These are phyloP conservation scores for Sacculina carcini DNA, from an alignment of 2,888 invertebrate genomes.

Conservation along the genomic window DNA sequence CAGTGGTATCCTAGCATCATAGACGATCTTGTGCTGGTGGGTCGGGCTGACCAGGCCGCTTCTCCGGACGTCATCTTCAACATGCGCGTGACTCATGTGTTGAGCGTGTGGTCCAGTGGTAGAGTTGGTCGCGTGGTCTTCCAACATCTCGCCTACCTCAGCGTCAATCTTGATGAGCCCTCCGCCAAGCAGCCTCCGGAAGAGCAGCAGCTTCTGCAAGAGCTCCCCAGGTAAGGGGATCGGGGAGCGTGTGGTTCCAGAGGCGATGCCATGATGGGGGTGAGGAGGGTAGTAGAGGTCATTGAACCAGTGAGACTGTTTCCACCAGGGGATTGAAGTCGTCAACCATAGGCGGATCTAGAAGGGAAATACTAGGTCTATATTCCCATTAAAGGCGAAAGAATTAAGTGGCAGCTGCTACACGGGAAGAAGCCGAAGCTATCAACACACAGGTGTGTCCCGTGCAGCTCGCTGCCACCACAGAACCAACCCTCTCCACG, in stretches of 20 bases:
- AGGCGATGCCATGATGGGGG: background rate
- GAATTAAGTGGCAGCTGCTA: too few relatives aligned
- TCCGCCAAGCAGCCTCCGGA: background rate
- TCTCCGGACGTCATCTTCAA: constrained; percentile 15
- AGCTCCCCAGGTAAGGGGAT: constrained; percentile 2
- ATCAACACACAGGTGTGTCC: too few relatives aligned
- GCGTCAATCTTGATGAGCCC: constrained; percentile 14
- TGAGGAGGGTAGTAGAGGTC: constrained; percentile 9
- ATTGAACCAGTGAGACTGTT: constrained; percentile 11
- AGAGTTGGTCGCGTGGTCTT: constrained; percentile 14
- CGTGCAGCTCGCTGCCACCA: too few relatives aligned
- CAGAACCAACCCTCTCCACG: too few relatives aligned
- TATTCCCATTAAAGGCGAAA: too few relatives aligned
- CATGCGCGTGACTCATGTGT: constrained; percentile 17
- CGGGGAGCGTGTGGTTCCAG: constrained; percentile 1
- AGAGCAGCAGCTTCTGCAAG: background rate
- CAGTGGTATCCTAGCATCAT: constrained; percentile 18
- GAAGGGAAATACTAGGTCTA: too few relatives aligned
- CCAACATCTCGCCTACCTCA: constrained; percentile 15
- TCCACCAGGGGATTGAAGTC: too few relatives aligned
- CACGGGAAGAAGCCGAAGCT: too few relatives aligned
- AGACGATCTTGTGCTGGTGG: constrained; percentile 16
- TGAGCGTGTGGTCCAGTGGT: constrained; percentile 15
- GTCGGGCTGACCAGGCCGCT: constrained; percentile 17
- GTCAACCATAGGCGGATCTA: too few relatives aligned